Evolutionary conservation across 1,140 invertebrate species (phyloP).

Genomic region (Meteorus sp.): DNA sequence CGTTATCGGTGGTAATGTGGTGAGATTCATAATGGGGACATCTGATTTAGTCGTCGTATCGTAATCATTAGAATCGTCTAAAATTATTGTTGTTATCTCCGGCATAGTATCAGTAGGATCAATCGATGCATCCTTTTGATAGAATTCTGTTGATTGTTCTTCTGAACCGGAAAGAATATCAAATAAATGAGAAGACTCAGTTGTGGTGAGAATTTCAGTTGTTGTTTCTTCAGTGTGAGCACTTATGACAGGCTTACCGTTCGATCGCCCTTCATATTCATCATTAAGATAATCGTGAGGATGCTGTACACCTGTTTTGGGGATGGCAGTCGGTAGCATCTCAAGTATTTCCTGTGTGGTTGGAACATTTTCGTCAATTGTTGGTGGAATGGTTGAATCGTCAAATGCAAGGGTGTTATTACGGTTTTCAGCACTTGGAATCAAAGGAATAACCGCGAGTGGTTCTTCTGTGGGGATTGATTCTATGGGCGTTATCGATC

Average conservation of each 20-base stretch:
- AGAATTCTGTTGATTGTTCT: constrained; percentile 10
- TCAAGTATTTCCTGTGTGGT: background rate
- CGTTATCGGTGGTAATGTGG: constrained; percentile 25
- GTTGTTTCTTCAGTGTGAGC: no score
- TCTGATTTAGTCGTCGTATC: constrained; percentile 43
- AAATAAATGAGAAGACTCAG: no score
- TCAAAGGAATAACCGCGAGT: constrained; percentile 32
- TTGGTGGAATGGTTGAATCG: background rate
- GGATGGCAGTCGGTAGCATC: constrained; percentile 7
- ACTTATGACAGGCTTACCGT: no score
- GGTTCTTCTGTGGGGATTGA: background rate
- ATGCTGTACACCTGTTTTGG: background rate
- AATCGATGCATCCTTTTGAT: no score
- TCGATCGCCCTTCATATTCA: background rate
- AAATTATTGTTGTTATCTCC: constrained; percentile 1
- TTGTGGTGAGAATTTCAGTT: constrained; percentile 43
- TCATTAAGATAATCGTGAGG: background rate
- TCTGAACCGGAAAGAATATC: no score
- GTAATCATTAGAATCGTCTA: constrained; percentile 35
- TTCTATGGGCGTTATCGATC: constrained; percentile 8
- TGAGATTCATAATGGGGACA: constrained; percentile 40
- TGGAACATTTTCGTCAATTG: background rate
- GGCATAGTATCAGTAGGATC: background rate
- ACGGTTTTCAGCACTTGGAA: background rate
- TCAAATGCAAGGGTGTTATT: background rate